These are phyloP conservation scores for Acleris emargana DNA, from an alignment of 2,888 invertebrate genomes.

Conservation along the genomic window DNA sequence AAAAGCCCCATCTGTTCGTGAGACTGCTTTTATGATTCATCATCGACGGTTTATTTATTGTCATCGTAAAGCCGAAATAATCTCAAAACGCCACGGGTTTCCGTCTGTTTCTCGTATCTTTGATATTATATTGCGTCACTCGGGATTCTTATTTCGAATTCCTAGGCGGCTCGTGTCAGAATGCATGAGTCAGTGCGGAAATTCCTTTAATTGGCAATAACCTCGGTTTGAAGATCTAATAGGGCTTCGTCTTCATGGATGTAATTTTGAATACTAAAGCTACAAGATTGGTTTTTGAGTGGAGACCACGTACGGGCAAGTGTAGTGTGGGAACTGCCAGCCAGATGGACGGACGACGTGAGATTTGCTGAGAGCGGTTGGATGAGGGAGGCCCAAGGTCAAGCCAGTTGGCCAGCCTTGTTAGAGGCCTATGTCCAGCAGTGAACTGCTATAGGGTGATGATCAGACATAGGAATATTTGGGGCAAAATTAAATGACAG, in stretches of 20 bases:
- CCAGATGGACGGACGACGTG: too few relatives aligned
- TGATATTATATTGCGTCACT: constrained; percentile 32
- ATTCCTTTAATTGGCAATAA: constrained; percentile 25
- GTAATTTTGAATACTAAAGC: too few relatives aligned
- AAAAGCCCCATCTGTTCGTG: constrained; percentile 29
- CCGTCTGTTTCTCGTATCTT: constrained; percentile 13
- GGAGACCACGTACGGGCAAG: too few relatives aligned
- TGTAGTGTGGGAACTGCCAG: too few relatives aligned
- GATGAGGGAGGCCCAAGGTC: too few relatives aligned
- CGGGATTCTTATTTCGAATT: constrained; percentile 26
- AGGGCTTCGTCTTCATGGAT: not conserved
- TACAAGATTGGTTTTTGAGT: too few relatives aligned
- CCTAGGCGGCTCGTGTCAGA: constrained; percentile 14
- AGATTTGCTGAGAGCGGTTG: too few relatives aligned
- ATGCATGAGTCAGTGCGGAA: constrained; percentile 30
- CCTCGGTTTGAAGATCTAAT: constrained; percentile 9
- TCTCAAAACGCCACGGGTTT: constrained; percentile 20
- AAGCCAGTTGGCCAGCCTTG: too few relatives aligned
- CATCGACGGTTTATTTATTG: constrained; percentile 29
- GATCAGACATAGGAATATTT: too few relatives aligned
- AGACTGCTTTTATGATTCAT: constrained; percentile 31
- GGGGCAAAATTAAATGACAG: too few relatives aligned
- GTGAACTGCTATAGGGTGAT: too few relatives aligned
- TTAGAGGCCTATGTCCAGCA: too few relatives aligned
- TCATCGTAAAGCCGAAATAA: constrained; percentile 33